A percentile compares a stretch with the other conserved stretches of the same genome.
These are phyloP conservation scores for Drosophila truncata DNA, from an alignment of 1,140 invertebrate genomes.

Conservation along the genomic window DNA sequence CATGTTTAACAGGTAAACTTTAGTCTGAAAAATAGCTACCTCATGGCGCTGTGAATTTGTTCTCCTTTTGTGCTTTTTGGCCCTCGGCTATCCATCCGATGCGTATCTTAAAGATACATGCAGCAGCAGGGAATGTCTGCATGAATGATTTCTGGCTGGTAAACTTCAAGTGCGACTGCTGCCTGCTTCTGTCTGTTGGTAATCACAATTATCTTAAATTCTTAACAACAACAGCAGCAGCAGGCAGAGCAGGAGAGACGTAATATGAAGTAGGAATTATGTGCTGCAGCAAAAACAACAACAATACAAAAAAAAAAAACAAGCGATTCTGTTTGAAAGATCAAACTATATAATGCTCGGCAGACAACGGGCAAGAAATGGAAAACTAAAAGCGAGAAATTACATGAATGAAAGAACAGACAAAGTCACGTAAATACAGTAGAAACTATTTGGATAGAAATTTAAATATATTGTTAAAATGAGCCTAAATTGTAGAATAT, in stretches of 20 bases:
- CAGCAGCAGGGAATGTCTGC: slow-evolving; percentile 36
- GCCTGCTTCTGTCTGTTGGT: slow-evolving; percentile 55
- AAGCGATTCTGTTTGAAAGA: slow-evolving; percentile 22
- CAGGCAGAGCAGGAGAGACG: not conserved
- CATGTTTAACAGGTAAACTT: not conserved
- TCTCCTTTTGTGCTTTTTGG: slow-evolving; percentile 28
- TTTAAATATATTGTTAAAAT: not conserved
- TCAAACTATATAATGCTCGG: slow-evolving; percentile 15
- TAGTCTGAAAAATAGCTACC: not conserved
- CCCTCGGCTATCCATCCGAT: slow-evolving; percentile 40
- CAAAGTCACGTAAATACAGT: not conserved
- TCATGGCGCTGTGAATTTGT: not conserved
- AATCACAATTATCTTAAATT: slow-evolving; percentile 81
- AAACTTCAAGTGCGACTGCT: slow-evolving; percentile 57
- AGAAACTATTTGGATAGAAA: not conserved
- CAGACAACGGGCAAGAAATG: slow-evolving; percentile 16
- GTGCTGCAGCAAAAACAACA: slow-evolving; percentile 2
- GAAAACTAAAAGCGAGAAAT: slow-evolving; percentile 63
- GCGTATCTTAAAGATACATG: slow-evolving; percentile 61
- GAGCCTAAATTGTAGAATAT: too few relatives aligned
- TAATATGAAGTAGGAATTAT: slow-evolving; percentile 14
- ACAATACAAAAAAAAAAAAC: not conserved
- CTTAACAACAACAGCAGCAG: slow-evolving; percentile 34
- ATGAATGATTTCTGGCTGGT: slow-evolving; percentile 67
- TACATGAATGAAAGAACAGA: slow-evolving; percentile 65